A percentile compares a stretch with the other conserved stretches of the same genome.
Evolutionary conservation across 2,888 invertebrate species (phyloP).

Genomic region (Alcis repandata): DNA sequence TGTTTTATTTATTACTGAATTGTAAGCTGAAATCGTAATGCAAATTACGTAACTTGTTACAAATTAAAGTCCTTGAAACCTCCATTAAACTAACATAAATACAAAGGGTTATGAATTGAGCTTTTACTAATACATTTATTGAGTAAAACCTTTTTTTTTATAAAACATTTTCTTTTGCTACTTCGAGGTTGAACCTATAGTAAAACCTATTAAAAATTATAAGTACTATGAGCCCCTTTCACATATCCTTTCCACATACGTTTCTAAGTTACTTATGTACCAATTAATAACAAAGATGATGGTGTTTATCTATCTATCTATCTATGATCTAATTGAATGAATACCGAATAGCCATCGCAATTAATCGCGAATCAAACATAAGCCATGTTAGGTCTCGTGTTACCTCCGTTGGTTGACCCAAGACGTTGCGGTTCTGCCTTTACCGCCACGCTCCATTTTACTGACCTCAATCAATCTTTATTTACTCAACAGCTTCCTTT

Average conservation of each 20-base stretch:
- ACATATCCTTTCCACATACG: neutral
- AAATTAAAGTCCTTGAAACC: neutral
- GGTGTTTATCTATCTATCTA: too few species aligned
- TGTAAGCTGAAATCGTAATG: too few species aligned
- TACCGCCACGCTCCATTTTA: slow-evolving; percentile 61
- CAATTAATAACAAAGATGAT: neutral
- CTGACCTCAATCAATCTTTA: slow-evolving; percentile 55
- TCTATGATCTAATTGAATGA: slow-evolving; percentile 4
- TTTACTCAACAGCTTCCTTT: slow-evolving; percentile 49
- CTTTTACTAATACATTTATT: too few species aligned
- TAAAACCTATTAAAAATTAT: too few species aligned
- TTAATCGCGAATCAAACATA: slow-evolving; percentile 60
- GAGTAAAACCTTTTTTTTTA: too few species aligned
- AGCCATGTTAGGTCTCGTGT: slow-evolving; percentile 64
- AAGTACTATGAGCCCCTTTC: neutral
- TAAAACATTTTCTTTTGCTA: too few species aligned
- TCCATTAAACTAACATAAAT: neutral
- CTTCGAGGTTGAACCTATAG: too few species aligned
- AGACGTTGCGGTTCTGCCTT: slow-evolving; percentile 65
- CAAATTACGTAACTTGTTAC: neutral
- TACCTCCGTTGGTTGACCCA: slow-evolving; percentile 62
- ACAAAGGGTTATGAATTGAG: too few species aligned
- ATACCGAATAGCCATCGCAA: slow-evolving; percentile 48
- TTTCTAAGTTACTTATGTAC: neutral
- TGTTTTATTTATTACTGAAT: neutral